Evolutionary conservation across 2,888 invertebrate species (phyloP).

Genomic region (Drosophila villosipedis): DNA sequence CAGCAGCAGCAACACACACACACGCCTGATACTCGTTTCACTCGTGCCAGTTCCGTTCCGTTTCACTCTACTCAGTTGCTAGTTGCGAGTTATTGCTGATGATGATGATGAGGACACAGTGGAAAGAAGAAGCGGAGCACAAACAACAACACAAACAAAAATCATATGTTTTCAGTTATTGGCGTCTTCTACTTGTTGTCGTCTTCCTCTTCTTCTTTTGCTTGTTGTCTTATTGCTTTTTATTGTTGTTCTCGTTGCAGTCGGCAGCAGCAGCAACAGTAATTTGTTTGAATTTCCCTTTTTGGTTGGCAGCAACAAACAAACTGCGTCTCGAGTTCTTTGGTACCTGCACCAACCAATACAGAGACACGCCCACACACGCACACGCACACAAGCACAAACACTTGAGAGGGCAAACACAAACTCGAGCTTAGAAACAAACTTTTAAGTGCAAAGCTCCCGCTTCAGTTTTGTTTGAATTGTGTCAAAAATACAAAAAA

Average conservation of each 20-base stretch:
- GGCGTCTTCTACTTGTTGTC: conserved; percentile 29
- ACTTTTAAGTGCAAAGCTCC: conserved; percentile 68
- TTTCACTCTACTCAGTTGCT: conserved; percentile 38
- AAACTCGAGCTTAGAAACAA: conserved; percentile 70
- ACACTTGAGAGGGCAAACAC: conserved; percentile 46
- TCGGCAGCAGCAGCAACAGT: conserved; percentile 75
- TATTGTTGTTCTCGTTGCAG: conserved; percentile 42
- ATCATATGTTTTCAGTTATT: conserved; percentile 82
- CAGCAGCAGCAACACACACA: conserved; percentile 41
- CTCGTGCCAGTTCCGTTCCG: conserved; percentile 60
- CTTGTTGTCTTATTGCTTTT: conserved; percentile 34
- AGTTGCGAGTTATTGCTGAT: conserved; percentile 27
- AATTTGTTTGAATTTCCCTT: conserved; percentile 23
- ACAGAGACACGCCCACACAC: conserved; percentile 42
- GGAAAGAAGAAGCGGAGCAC: conserved; percentile 34
- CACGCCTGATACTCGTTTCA: conserved; percentile 53
- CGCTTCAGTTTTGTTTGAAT: conserved; percentile 63
- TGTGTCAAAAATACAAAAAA: conserved; percentile 51
- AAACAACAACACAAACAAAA: conserved; percentile 79
- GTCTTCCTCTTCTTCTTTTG: conserved; percentile 25
- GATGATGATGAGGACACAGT: conserved; percentile 22
- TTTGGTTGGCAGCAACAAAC: conserved; percentile 61
- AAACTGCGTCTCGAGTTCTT: conserved; percentile 67
- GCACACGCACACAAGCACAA: conserved; percentile 11
- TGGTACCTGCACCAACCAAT: conserved; percentile 31